Percentiles rank a stretch among this genome's conserved stretches.
Evolutionary conservation across 2,113 vertebrate species (phyloP).

Genomic region (Pomatorhinus ruficollis): DNA sequence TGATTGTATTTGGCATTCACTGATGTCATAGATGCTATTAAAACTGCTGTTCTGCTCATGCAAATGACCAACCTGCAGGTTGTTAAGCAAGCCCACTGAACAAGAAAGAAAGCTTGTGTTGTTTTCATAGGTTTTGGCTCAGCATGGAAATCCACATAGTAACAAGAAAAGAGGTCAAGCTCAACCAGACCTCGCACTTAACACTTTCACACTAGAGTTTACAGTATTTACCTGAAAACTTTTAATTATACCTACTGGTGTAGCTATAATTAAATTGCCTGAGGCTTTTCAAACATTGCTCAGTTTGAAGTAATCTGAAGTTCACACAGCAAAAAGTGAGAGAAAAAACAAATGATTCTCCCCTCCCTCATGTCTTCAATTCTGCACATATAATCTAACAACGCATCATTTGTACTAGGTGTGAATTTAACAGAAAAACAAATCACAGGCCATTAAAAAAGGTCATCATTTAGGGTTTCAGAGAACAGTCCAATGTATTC

Average conservation of each 20-base stretch:
- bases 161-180: neutral
- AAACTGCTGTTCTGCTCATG: neutral
- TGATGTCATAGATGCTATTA: neutral
- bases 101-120: too few relatives aligned
- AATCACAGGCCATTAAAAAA: neutral
- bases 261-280: neutral
- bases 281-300: neutral
- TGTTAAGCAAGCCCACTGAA: neutral
- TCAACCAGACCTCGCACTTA: neutral
- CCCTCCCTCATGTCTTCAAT: neutral
- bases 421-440: neutral
- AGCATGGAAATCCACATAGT: neutral
- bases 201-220: neutral
- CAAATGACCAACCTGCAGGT: neutral
- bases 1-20: neutral
- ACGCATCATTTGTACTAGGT: neutral
- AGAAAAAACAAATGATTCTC: neutral
- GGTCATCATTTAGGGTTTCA: neutral
- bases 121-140: neutral
- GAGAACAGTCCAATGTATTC: neutral
- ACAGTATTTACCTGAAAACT: neutral
- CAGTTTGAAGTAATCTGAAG: neutral
- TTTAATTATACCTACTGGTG: neutral
- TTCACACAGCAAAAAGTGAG: neutral
- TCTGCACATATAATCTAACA: neutral